A percentile compares a stretch with the other conserved stretches of the same genome.
These are phyloP conservation scores for Caenorhabditis inopinata DNA, from an alignment of 1,140 invertebrate genomes.

Conservation along the genomic window DNA sequence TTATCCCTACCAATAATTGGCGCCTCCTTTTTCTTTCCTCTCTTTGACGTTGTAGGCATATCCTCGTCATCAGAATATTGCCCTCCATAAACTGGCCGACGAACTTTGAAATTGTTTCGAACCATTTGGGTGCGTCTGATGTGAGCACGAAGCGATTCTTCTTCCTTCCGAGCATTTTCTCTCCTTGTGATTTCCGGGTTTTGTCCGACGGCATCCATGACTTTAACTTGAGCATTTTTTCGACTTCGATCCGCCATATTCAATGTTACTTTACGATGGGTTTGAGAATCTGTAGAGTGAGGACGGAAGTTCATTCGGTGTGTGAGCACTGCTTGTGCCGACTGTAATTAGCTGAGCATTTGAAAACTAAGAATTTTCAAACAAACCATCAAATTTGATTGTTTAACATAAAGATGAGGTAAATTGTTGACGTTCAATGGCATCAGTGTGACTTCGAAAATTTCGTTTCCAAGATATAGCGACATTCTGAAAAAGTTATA, in stretches of 20 bases:
- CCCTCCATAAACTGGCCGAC: constrained; percentile 34
- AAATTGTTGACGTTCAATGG: constrained; percentile 79
- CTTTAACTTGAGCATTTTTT: constrained; percentile 92
- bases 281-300: constrained; percentile 51
- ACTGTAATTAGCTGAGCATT: constrained; percentile 86
- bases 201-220: constrained; percentile 73
- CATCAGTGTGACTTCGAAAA: constrained; percentile 95
- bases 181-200: constrained; percentile 20
- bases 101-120: constrained; percentile 47
- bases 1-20: constrained; percentile 54
- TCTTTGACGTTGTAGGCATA: constrained; percentile 27
- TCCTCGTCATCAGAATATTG: constrained; percentile 24
- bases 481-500: constrained; percentile 76
- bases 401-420: constrained; percentile 87
- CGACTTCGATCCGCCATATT: constrained; percentile 93
- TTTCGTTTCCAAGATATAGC: constrained; percentile 91
- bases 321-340: constrained; percentile 92
- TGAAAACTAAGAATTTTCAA: neutral
- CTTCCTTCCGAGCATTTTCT: constrained; percentile 61
- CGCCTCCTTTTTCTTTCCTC: constrained; percentile 24
- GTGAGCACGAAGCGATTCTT: constrained; percentile 59
- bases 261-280: constrained; percentile 86
- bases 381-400: constrained; percentile 10
- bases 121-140: constrained; percentile 52
- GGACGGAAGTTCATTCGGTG: constrained; percentile 90